Percentiles rank a stretch among this genome's conserved stretches.
These are phyloP conservation scores for Oceanodroma leucorhoa DNA, from an alignment of 2,797 vertebrate genomes.

Conservation along the genomic window DNA sequence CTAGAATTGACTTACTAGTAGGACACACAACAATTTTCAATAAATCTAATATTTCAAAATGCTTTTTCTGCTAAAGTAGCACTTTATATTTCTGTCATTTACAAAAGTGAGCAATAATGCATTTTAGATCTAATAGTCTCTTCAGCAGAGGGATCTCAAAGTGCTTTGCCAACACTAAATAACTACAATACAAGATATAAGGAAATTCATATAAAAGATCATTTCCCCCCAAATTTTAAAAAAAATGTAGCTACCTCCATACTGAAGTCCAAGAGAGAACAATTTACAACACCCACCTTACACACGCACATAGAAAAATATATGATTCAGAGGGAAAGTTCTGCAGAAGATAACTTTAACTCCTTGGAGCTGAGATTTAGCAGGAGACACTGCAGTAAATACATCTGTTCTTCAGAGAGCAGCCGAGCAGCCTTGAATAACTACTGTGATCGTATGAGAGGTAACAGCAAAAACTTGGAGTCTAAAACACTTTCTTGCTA, in stretches of 20 bases:
- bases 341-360: neutral
- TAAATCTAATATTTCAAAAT: constrained; percentile 17
- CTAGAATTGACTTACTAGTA: neutral
- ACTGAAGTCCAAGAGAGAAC: neutral
- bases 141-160: neutral
- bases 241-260: neutral
- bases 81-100: neutral
- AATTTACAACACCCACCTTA: neutral
- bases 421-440: neutral
- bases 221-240: neutral
- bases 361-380: neutral
- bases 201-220: neutral
- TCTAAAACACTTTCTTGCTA: neutral
- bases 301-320: accelerated
- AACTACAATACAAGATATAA: neutral
- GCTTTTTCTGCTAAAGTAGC: constrained; percentile 21
- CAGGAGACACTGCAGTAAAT: neutral
- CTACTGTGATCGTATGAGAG: neutral
- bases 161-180: neutral
- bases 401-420: neutral
- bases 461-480: neutral
- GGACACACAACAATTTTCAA: neutral
- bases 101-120: neutral
- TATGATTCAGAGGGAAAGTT: neutral
- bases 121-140: neutral